A percentile compares a stretch with the other conserved stretches of the same genome.
phyloP scores from a whole-genome alignment of 2,888 invertebrate species.

The Mythimna albipuncta region DNA sequence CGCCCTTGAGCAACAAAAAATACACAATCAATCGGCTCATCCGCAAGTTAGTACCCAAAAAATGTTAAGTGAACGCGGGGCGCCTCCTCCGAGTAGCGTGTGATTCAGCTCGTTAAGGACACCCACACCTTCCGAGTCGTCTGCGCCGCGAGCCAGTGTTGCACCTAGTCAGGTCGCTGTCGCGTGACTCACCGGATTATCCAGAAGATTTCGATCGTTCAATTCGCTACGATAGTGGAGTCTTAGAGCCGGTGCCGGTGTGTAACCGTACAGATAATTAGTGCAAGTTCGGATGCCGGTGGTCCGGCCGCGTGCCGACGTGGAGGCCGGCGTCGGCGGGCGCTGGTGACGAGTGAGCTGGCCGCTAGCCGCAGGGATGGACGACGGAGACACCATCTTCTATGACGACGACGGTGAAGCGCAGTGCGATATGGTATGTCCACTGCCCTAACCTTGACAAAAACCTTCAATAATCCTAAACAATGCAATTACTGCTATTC shows the following conservation, averaged over 20 bases:
- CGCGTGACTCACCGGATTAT: constrained; percentile 88
- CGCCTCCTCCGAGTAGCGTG: constrained; percentile 76
- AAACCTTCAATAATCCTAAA: constrained; percentile 61
- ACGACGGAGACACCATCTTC: constrained; percentile 88
- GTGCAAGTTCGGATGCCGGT: constrained; percentile 88
- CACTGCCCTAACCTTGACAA: constrained; percentile 67
- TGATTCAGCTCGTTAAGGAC: constrained; percentile 85
- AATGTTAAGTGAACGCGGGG: constrained; percentile 67
- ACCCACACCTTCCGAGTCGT: constrained; percentile 82
- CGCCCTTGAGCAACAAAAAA: constrained; percentile 80
- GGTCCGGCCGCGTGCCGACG: constrained; percentile 80
- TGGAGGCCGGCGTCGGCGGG: constrained; percentile 87
- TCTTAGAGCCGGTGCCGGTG: constrained; percentile 70
- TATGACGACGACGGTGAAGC: constrained; percentile 90
- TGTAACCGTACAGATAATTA: constrained; percentile 70
- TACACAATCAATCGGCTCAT: constrained; percentile 70
- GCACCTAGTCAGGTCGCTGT: constrained; percentile 76
- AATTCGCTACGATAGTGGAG: constrained; percentile 77
- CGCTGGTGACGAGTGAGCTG: constrained; percentile 81
- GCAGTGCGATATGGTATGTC: constrained; percentile 89
- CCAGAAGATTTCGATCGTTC: constrained; percentile 79
- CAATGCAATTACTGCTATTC: constrained; percentile 60
- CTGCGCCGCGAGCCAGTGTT: constrained; percentile 73
- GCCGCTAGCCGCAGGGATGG: constrained; percentile 84
- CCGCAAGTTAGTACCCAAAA: constrained; percentile 69